Evolutionary conservation across 2,113 vertebrate species (phyloP).

Genomic region (Zingel zingel): DNA sequence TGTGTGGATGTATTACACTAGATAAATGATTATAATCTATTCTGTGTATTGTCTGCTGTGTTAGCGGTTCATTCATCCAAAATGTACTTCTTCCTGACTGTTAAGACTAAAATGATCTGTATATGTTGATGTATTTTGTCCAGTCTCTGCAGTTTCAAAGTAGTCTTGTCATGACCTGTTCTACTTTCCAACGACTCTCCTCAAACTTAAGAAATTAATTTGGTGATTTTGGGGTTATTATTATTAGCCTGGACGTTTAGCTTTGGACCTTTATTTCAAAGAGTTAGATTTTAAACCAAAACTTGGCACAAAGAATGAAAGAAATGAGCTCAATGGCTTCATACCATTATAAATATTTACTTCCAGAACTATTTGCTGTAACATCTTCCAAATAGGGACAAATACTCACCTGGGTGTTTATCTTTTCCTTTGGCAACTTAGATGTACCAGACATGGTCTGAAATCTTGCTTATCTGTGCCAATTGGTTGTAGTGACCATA

Average conservation of each 20-base stretch:
- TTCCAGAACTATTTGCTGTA: neutral
- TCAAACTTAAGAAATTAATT: slow-evolving; percentile 13
- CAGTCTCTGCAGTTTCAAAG: neutral
- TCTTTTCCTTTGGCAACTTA: neutral
- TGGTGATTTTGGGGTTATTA: neutral
- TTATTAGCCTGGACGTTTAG: neutral
- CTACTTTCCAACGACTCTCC: slow-evolving; percentile 6
- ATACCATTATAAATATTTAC: neutral
- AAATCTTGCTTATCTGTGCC: neutral
- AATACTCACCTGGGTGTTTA: neutral
- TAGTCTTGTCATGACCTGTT: neutral
- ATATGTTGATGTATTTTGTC: neutral
- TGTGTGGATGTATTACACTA: neutral
- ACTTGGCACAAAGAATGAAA: neutral
- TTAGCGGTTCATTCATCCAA: neutral
- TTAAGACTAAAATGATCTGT: neutral
- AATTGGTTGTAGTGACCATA: too few relatives aligned
- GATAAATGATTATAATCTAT: neutral
- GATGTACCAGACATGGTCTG: neutral
- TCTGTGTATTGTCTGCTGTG: neutral
- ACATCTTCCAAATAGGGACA: neutral
- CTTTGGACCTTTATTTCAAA: neutral
- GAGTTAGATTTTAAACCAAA: neutral
- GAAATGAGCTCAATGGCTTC: neutral
- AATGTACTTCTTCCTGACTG: neutral